These are phyloP conservation scores for Tinamus major DNA, from an alignment of 2,797 vertebrate species.

Conservation along the genomic window DNA sequence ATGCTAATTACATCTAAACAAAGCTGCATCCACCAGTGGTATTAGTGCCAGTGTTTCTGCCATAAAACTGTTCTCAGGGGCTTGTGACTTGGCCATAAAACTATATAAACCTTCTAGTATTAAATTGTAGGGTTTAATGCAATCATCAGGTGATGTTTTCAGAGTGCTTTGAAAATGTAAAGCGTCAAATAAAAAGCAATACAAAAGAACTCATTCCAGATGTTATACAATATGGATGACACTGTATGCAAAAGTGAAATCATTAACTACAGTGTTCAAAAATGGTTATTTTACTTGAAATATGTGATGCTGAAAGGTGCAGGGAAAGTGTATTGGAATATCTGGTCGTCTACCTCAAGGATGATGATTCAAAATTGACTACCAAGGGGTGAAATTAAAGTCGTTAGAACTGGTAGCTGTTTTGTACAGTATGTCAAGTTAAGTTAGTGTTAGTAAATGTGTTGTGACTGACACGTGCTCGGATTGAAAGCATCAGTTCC, in stretches of 20 bases:
- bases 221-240: background rate
- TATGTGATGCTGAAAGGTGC: conserved; percentile 43
- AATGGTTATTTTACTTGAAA: conserved; percentile 52
- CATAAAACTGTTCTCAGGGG: conserved; percentile 74
- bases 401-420: background rate
- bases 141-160: conserved; percentile 38
- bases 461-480: conserved; percentile 5
- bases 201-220: conserved; percentile 40
- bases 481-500: background rate
- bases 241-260: conserved; percentile 8
- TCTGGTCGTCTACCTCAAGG: conserved; percentile 62
- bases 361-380: conserved; percentile 14
- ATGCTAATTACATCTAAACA: conserved; percentile 29
- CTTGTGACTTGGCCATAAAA: conserved; percentile 60
- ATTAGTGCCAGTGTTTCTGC: conserved; percentile 63
- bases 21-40: conserved; percentile 9
- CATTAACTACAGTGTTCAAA: conserved; percentile 40
- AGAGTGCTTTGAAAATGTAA: conserved; percentile 51
- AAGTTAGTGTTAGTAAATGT: background rate
- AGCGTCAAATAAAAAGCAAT: conserved; percentile 10
- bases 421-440: background rate
- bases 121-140: conserved; percentile 55
- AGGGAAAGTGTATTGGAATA: conserved; percentile 49
- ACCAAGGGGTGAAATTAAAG: background rate
- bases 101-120: conserved; percentile 19